Evolutionary conservation across 2,113 vertebrate species (phyloP), one percentile per base, ranked within the genome.

Genomic region (Urocolius indicus): DNA sequence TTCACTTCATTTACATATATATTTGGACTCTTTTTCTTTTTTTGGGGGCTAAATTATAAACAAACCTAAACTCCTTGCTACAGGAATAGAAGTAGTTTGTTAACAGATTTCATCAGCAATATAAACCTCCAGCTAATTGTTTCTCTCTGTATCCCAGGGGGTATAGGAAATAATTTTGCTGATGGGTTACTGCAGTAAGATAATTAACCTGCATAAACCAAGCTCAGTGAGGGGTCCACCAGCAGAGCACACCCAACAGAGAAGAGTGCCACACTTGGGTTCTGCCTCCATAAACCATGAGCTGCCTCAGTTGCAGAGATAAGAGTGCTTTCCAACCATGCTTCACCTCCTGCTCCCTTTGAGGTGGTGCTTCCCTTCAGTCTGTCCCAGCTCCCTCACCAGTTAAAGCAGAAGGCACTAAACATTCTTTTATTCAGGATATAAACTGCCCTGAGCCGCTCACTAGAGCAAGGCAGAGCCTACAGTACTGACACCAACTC

Each of bases 1-100:
- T 23, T 91, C 77, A 79, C 41, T 88, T 84, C 38, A 90, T 95
- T 96, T 88, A 90, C 87, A 77, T 85, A 48, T 9, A 43, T 55
- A 94, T 90, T 57, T 77, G 18, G 36, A 58, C 17, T 54, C 67
- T 43, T 87, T 73, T 18, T 2, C 10, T 16, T 51, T 16, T 49
- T 41, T 21, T 1, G 13, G 13, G 38, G 16, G 2, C 8, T 71
- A 84, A 69, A 72, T 75, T 87, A 78, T 36, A 75, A 89, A 72
- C 48, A 68, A 89, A 13, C 12, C 32, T n/a, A 68, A 51, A 34
- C 71, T 90, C 65, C 69, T 74, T 63, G 27, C 58, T 68, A 61
- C 21, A 79, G 57, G 27, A 89, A 65, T 6, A 87, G 65, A n/a
- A 78, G 34, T 29, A 67, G 54, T 82, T 88, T 65, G 30, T 58